Evolutionary conservation across 2,888 invertebrate species (phyloP), one percentile per base, ranked within the genome.

Genomic region (Auanema freiburgensis): DNA sequence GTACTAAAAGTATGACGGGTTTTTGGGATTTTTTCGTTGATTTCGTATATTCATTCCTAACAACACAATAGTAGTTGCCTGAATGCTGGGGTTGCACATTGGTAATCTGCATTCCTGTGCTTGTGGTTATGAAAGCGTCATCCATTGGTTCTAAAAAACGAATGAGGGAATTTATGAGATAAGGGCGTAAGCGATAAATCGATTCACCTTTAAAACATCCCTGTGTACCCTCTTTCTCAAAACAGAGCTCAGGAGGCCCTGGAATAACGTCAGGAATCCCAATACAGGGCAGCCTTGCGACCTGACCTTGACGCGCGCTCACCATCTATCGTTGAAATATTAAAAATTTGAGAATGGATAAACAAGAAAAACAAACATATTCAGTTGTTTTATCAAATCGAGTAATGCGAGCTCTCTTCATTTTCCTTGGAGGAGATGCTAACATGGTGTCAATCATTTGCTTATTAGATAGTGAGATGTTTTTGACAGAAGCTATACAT

Each of bases 251-350:
- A 14, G 81, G 74, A 0, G 81, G 81, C 8, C 79, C 74, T 5
- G 80, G 80, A 8, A 80, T 67, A 8, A 80, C 77, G 67, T 80
- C 80, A 5, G 77, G 78, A 62, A 77, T 60, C 52, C 81, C 81
- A n/a, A 72, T 71, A 55, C 81, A 81, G 8, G 81, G 80, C 3
- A 81, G 56, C 18, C 81, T 67, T 21, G 79, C 79, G 12, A 81
- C 78, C 57, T 79, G 73, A 21, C 77, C 79, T 57, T 74, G 72
- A 1, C 71, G 60, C 8, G 74, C 79, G 3, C 68, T 66, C 11
- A 80, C 69, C 5, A 70, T 68, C 71, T 74, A 33, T 33, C 8
- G 33, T 33, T 33, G 8, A 65, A 21, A 65, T 56, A n/a, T 18
- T 23, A 18, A 16, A 23, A 12, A 49, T 50, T 44, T 43, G 33